A percentile compares a stretch with the other conserved stretches of the same genome.
Evolutionary conservation across 2,797 vertebrate species (phyloP).

Genomic region (Miichthys miiuy): DNA sequence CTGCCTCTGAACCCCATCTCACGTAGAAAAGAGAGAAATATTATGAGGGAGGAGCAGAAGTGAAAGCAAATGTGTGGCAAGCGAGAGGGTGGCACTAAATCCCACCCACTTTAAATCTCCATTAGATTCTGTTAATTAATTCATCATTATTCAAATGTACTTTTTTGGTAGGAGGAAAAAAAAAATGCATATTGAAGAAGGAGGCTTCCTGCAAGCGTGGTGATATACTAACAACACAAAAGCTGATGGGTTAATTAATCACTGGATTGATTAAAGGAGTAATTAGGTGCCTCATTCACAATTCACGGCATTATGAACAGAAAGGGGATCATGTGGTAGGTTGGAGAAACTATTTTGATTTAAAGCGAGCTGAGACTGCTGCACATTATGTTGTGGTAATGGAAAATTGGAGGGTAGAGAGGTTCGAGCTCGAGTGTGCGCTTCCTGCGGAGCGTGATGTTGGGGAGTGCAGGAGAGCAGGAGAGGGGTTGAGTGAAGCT

Average conservation of each 20-base stretch:
- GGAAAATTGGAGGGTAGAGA: slow-evolving; percentile 59
- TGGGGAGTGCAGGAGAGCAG: slow-evolving; percentile 16
- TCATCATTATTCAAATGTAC: slow-evolving; percentile 83
- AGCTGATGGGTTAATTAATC: slow-evolving; percentile 82
- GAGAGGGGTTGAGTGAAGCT: slow-evolving; percentile 25
- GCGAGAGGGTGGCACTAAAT: slow-evolving; percentile 79
- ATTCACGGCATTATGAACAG: slow-evolving; percentile 66
- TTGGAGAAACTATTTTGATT: slow-evolving; percentile 67
- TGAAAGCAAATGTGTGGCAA: slow-evolving; percentile 72
- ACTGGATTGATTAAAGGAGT: slow-evolving; percentile 78
- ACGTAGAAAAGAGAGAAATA: slow-evolving; percentile 29
- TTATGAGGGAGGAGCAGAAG: slow-evolving; percentile 34
- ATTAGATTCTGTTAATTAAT: slow-evolving; percentile 83
- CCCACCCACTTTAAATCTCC: slow-evolving; percentile 84
- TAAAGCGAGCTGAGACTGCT: slow-evolving; percentile 47
- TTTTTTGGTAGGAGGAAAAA: slow-evolving; percentile 64
- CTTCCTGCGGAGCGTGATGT: slow-evolving; percentile 18
- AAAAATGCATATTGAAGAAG: slow-evolving; percentile 70
- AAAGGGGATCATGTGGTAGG: slow-evolving; percentile 70
- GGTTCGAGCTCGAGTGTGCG: not conserved
- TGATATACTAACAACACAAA: slow-evolving; percentile 82
- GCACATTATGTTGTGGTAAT: slow-evolving; percentile 56
- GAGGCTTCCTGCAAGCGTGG: slow-evolving; percentile 70
- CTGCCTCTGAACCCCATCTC: slow-evolving; percentile 67
- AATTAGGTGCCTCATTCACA: slow-evolving; percentile 80